Percentiles rank a stretch among this genome's conserved stretches.
Evolutionary conservation across 1,140 invertebrate species (phyloP).

Genomic region (Planococcus citri): DNA sequence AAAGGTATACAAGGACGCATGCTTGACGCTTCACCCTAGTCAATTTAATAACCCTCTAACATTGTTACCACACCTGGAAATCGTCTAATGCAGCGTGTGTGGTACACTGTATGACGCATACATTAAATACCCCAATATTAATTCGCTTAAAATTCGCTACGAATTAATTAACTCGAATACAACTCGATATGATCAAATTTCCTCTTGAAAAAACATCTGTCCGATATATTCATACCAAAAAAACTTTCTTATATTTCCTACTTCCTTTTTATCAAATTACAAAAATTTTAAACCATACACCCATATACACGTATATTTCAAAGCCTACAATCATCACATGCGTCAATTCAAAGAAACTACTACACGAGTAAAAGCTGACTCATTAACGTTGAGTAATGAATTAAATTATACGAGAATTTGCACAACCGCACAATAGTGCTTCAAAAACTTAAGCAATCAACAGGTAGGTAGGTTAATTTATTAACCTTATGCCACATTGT

Average conservation of each 20-base stretch:
- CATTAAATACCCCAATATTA: not conserved
- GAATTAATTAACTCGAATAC: not conserved
- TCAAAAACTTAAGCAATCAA: not conserved
- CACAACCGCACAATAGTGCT: too few relatives aligned
- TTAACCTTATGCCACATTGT: not conserved
- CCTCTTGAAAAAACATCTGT: too few relatives aligned
- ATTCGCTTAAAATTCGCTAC: not conserved
- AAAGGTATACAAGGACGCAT: conserved; percentile 13
- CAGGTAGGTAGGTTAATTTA: not conserved
- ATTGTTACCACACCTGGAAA: conserved; percentile 15
- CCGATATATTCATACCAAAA: too few relatives aligned
- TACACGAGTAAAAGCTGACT: not conserved
- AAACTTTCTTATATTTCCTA: too few relatives aligned
- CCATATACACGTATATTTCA: too few relatives aligned
- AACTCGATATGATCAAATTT: not conserved
- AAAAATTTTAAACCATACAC: too few relatives aligned
- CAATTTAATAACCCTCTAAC: conserved; percentile 10
- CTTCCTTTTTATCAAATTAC: too few relatives aligned
- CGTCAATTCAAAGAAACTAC: too few relatives aligned
- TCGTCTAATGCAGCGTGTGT: conserved; percentile 5
- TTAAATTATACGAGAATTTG: not conserved
- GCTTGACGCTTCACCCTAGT: not conserved
- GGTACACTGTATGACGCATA: conserved; percentile 4
- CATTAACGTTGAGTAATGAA: not conserved
- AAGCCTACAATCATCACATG: too few relatives aligned